A percentile compares a stretch with the other conserved stretches of the same genome.
These are phyloP conservation scores for Chaetoderma sp. DNA, from an alignment of 2,888 invertebrate species.

Conservation along the genomic window DNA sequence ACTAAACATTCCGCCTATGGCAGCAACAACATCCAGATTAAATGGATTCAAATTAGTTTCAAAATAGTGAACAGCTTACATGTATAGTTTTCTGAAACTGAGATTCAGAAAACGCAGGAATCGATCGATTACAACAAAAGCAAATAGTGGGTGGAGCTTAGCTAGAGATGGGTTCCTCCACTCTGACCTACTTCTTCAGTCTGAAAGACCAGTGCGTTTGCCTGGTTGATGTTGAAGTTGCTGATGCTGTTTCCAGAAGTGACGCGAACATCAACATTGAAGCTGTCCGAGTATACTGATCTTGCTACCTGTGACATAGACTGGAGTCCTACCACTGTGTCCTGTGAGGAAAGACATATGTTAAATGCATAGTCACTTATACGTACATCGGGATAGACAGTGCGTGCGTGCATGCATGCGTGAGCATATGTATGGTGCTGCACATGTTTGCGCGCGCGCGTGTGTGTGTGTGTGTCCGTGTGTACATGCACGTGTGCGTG, in stretches of 20 bases:
- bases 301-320: slow-evolving; percentile 66
- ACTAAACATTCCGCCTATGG: too few relatives aligned
- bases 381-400: neutral
- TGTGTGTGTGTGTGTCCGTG: too few relatives aligned
- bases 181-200: slow-evolving; percentile 58
- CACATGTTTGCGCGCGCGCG: neutral
- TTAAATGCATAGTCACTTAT: neutral
- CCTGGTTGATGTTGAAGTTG: slow-evolving; percentile 50
- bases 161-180: too few relatives aligned
- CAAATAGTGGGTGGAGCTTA: too few relatives aligned
- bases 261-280: slow-evolving; percentile 47
- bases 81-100: too few relatives aligned
- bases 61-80: too few relatives aligned
- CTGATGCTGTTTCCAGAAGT: slow-evolving; percentile 40
- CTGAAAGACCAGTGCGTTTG: slow-evolving; percentile 65
- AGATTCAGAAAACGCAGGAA: too few relatives aligned
- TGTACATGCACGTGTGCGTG: slow-evolving; percentile 1
- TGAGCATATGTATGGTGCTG: neutral
- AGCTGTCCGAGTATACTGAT: slow-evolving; percentile 48
- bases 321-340: slow-evolving; percentile 69
- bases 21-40: too few relatives aligned
- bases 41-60: too few relatives aligned
- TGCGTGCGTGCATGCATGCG: slow-evolving; percentile 4
- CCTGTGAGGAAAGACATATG: slow-evolving; percentile 46
- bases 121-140: too few relatives aligned